Base-by-base conservation (phyloP, 2,797 vertebrate species). In the Bovichtus diacanthus region DNA sequence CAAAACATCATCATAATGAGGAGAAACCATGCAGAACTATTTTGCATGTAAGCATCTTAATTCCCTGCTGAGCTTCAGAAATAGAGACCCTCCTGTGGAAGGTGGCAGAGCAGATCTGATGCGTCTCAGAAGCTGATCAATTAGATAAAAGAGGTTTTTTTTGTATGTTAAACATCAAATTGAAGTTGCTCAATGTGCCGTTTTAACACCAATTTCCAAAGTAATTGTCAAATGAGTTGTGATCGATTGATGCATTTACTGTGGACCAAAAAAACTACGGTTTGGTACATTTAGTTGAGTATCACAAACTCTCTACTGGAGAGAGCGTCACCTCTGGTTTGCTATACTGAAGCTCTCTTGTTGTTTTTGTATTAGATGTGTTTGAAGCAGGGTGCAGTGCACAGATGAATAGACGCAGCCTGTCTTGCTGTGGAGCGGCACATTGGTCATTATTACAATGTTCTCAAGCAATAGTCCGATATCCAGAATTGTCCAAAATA, bases 1-100 rank as follows among this genome's bases (percentile, higher is more conserved):
- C 61, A 47, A 39, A 67, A 44, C 69, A 68, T 71, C 53, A 51
- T 31, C 50, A 7, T 85, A 87, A 87, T 79, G 86, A 85, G 80
- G 59, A 10, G 59, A 12, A 39, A 18, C 29, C n/a, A 49, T 43
- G 38, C 59, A 43, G 58, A 59, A 58, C 86, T 44, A 72, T 63
- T 80, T 77, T 59, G 68, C 59, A 74, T 70, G 56, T 60, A 8
- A 63, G 46, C 54, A n/a, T 59, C 44, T 3, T 75, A 43, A 72
- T 67, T 74, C 41, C 43, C 56, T 56, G 38, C 66, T 18, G 46
- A 56, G 64, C 54, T 18, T 56, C 36, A 6, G 43, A 38, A 55
- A 51, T 2, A 49, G 44, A 49, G 61, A 13, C 12, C 9, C 60
- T 50, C 44, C 55, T 18, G 38, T 4, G 13, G 50, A 34, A 36